phyloP scores from a whole-genome alignment of 2,888 invertebrate species.

The Rambutsinella grinnellia region DNA sequence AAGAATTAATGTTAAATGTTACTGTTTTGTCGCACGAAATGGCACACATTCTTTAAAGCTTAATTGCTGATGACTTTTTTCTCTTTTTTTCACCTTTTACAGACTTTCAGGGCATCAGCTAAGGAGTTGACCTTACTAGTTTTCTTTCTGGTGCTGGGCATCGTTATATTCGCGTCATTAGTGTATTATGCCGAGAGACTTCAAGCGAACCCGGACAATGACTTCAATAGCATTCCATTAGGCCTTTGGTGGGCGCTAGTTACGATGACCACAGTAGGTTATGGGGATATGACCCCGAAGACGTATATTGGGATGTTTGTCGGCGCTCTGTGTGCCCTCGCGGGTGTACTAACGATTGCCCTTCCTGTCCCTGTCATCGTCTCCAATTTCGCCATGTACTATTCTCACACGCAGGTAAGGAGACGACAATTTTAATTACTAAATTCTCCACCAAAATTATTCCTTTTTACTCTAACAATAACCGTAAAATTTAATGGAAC shows the following conservation, averaged over 20 bases:
- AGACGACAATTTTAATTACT: too few relatives aligned
- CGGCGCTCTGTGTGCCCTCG: constrained; percentile 98
- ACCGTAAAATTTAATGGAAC: too few relatives aligned
- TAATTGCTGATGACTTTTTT: neutral
- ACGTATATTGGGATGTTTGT: constrained; percentile 98
- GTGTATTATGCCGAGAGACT: constrained; percentile 98
- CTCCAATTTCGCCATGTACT: constrained; percentile 99
- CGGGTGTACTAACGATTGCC: constrained; percentile 99
- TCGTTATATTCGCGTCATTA: constrained; percentile 97
- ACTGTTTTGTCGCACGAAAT: neutral
- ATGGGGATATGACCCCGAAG: constrained; percentile 98
- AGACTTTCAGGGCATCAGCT: constrained; percentile 93
- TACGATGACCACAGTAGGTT: constrained; percentile 98
- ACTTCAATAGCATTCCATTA: constrained; percentile 97
- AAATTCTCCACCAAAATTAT: too few relatives aligned
- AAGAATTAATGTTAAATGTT: neutral
- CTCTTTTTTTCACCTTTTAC: constrained; percentile 34
- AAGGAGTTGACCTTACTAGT: constrained; percentile 96
- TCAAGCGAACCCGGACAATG: constrained; percentile 94
- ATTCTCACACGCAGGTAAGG: too few relatives aligned
- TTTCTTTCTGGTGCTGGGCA: constrained; percentile 97
- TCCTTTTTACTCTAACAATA: too few relatives aligned
- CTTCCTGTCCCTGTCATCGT: constrained; percentile 97
- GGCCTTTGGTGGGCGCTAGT: constrained; percentile 97
- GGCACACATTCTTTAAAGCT: neutral